Evolutionary conservation across 2,797 vertebrate genomes (phyloP).

Genomic region (Coccyzus lansbergi): DNA sequence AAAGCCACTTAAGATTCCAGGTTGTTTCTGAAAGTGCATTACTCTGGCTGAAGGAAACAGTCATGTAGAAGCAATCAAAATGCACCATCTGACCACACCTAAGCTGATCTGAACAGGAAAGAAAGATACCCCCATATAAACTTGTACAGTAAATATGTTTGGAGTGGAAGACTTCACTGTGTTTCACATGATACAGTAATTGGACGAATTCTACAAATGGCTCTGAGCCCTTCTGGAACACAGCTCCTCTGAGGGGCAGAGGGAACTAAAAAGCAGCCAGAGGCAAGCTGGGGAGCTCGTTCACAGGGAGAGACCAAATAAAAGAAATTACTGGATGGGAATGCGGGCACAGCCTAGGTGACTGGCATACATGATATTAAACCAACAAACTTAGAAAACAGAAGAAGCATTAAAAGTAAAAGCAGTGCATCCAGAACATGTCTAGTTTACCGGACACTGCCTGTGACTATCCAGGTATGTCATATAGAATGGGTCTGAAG

Average conservation of each 20-base stretch:
- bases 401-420: not conserved
- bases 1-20: not conserved
- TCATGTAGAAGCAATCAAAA: constrained; percentile 9
- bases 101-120: constrained; percentile 48
- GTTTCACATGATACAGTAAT: not conserved
- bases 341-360: not conserved
- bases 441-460: not conserved
- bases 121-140: not conserved
- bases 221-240: not conserved
- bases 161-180: not conserved
- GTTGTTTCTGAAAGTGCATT: constrained; percentile 33
- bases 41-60: not conserved
- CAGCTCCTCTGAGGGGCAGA: not conserved
- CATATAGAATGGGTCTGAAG: not conserved
- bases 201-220: not conserved
- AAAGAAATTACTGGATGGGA: not conserved
- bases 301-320: not conserved
- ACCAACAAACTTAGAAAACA: not conserved
- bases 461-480: not conserved
- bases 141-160: not conserved
- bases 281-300: not conserved
- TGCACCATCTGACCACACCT: not conserved
- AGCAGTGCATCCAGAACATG: not conserved
- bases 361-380: not conserved
- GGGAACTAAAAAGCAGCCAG: not conserved